Conservation (phyloP, 2,113 vertebrate genomes). For the Mesocricetus auratus region DNA sequence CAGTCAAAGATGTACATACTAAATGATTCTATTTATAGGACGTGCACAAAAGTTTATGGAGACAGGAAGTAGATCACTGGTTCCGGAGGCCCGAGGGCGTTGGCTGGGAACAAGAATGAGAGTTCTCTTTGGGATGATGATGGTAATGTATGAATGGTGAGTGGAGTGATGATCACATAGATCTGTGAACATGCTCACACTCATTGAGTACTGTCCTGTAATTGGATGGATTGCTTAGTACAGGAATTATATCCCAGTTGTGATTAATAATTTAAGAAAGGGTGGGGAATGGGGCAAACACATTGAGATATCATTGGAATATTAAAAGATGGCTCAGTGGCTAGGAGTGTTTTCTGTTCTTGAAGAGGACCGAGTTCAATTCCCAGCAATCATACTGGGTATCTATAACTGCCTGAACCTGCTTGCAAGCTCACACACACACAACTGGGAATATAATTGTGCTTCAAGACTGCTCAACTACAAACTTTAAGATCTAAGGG, state of each 20-base stretch:
- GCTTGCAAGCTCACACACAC: not conserved
- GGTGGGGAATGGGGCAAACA: not conserved
- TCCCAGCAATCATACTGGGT: not conserved
- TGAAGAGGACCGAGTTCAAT: not conserved
- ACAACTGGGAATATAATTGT: not conserved
- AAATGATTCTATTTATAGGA: not conserved
- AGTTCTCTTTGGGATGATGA: not conserved
- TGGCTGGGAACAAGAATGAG: not conserved
- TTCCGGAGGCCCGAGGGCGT: not conserved
- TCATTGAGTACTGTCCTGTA: not conserved
- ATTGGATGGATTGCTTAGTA: not conserved
- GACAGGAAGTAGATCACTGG: not conserved
- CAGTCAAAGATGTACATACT: not conserved
- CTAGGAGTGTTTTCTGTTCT: not conserved
- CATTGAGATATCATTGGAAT: not conserved
- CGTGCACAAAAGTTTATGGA: not conserved
- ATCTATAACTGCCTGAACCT: not conserved
- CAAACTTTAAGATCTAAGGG: not conserved
- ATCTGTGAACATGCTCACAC: not conserved
- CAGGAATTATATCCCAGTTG: slow-evolving; percentile 15
- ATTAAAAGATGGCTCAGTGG: not conserved
- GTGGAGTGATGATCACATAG: not conserved
- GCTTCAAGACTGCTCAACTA: not conserved
- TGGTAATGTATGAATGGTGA: not conserved
- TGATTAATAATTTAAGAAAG: slow-evolving; percentile 14